phyloP scores from a whole-genome alignment of 1,140 invertebrate species.

The Luehdorfia chinensis region DNA sequence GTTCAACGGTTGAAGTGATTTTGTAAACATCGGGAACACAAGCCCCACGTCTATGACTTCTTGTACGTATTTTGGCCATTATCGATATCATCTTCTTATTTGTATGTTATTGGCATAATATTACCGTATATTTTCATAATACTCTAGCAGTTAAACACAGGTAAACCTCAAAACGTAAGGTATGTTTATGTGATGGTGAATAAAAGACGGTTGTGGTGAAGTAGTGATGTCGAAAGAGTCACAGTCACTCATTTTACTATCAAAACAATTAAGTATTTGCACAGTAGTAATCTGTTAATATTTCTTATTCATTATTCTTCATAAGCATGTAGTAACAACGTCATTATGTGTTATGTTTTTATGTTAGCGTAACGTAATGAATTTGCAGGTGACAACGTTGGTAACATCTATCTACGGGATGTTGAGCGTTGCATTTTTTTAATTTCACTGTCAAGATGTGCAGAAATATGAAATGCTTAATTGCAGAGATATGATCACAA shows the following conservation, averaged over 20 bases:
- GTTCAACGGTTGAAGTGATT: slow-evolving; percentile 50
- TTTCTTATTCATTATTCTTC: not conserved
- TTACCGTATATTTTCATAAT: slow-evolving; percentile 7
- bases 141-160: slow-evolving; percentile 8
- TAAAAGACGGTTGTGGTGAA: slow-evolving; percentile 8
- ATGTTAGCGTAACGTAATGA: slow-evolving; percentile 5
- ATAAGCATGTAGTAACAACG: not conserved
- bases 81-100: slow-evolving; percentile 33
- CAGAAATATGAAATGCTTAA: too few relatives aligned
- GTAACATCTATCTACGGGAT: slow-evolving; percentile 16
- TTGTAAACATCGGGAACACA: slow-evolving; percentile 71
- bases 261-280: slow-evolving; percentile 23
- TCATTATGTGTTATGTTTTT: slow-evolving; percentile 20
- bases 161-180: slow-evolving; percentile 48
- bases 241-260: slow-evolving; percentile 15
- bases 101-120: slow-evolving; percentile 17
- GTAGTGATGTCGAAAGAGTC: slow-evolving; percentile 8
- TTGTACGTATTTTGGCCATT: slow-evolving; percentile 70
- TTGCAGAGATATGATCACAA: too few relatives aligned
- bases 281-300: not conserved
- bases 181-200: slow-evolving; percentile 46
- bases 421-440: slow-evolving; percentile 14
- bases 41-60: slow-evolving; percentile 74
- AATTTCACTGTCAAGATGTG: too few relatives aligned
- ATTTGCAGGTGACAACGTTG: slow-evolving; percentile 7